Percentiles rank a stretch among this genome's conserved stretches.
These are phyloP conservation scores for Zophobas atratus DNA, from an alignment of 1,140 invertebrate genomes.

Conservation along the genomic window DNA sequence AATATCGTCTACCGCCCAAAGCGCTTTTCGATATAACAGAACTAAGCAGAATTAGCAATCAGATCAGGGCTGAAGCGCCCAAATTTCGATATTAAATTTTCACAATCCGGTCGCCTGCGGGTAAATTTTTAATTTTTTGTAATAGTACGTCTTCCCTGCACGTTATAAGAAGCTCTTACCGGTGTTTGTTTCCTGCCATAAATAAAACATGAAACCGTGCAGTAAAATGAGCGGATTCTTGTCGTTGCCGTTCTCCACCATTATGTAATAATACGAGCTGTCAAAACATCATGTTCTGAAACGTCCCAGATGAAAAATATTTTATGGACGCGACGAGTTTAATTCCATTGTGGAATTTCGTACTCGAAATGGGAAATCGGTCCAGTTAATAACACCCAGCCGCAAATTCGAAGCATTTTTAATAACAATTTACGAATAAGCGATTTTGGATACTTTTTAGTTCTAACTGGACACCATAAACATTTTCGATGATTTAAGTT, in stretches of 20 bases:
- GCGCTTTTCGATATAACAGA: conserved; percentile 7
- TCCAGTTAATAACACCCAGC: neutral
- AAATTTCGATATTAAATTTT: neutral
- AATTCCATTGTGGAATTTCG: neutral
- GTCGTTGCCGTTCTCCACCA: conserved; percentile 21
- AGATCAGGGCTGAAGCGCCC: neutral
- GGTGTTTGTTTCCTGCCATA: conserved; percentile 23
- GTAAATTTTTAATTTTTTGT: conserved; percentile 29
- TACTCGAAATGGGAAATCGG: neutral
- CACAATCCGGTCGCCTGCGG: neutral
- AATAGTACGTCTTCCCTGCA: neutral
- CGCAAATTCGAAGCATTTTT: no score
- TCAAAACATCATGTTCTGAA: conserved; percentile 22
- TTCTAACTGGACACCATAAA: no score
- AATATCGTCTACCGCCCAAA: neutral
- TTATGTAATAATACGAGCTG: conserved; percentile 35
- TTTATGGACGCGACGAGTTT: conserved; percentile 9
- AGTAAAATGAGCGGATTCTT: conserved; percentile 37
- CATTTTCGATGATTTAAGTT: no score
- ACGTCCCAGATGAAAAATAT: conserved; percentile 22
- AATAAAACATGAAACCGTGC: conserved; percentile 40
- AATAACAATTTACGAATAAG: no score
- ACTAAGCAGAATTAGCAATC: conserved; percentile 9
- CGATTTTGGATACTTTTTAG: no score
- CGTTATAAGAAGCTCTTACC: conserved; percentile 30